These are phyloP conservation scores for Dasypolia templi DNA, from an alignment of 2,888 invertebrate genomes.

Conservation along the genomic window DNA sequence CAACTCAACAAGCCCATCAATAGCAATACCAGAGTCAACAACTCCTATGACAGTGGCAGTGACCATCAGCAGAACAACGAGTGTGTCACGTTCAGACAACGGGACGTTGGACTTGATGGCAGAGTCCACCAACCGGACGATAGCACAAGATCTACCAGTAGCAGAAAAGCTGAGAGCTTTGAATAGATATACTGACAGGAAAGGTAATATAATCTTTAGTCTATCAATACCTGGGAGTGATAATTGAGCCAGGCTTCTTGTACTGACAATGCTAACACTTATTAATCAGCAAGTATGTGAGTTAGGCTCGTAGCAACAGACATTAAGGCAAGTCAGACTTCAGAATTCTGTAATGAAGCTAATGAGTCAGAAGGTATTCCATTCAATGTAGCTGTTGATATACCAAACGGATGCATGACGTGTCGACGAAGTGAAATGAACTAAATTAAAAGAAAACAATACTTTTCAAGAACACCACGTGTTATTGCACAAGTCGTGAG, in stretches of 20 bases:
- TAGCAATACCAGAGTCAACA: conserved; percentile 64
- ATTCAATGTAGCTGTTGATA: neutral
- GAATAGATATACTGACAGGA: conserved; percentile 85
- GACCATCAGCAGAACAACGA: conserved; percentile 50
- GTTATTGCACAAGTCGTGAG: conserved; percentile 47
- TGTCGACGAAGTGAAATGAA: conserved; percentile 13
- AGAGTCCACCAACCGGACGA: conserved; percentile 83
- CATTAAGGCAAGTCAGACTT: neutral
- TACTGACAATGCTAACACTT: no score
- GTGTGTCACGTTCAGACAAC: conserved; percentile 71
- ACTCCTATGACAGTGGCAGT: conserved; percentile 48
- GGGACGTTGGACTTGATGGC: conserved; percentile 78
- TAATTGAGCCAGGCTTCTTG: neutral
- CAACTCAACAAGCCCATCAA: conserved; percentile 66
- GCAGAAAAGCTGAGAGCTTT: conserved; percentile 86
- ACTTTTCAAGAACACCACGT: conserved; percentile 30
- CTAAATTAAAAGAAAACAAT: conserved; percentile 28
- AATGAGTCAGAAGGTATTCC: neutral
- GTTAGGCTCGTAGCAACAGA: neutral
- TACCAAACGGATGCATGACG: neutral
- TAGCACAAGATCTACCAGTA: conserved; percentile 84
- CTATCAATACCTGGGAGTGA: neutral
- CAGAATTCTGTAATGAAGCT: neutral
- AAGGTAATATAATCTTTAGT: conserved; percentile 75
- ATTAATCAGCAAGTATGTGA: neutral